These are phyloP conservation scores for Eulithis prunata DNA, from an alignment of 2,888 invertebrate species.

Conservation along the genomic window DNA sequence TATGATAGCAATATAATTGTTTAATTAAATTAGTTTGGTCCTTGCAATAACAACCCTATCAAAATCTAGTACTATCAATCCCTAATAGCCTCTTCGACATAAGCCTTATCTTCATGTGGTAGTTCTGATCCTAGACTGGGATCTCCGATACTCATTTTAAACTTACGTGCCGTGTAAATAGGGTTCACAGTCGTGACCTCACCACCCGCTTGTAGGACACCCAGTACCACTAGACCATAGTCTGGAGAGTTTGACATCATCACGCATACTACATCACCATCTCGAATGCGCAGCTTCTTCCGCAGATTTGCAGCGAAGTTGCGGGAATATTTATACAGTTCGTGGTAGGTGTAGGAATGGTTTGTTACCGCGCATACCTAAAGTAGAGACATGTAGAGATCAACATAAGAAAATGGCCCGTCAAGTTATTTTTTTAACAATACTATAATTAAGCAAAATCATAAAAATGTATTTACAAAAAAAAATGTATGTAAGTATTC, in stretches of 20 bases:
- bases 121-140: too few relatives aligned
- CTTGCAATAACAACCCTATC: too few relatives aligned
- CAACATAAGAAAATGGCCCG: too few relatives aligned
- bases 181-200: conserved; percentile 89
- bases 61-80: too few relatives aligned
- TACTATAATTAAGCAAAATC: too few relatives aligned
- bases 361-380: conserved; percentile 89
- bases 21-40: too few relatives aligned
- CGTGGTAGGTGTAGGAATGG: conserved; percentile 86
- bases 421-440: too few relatives aligned
- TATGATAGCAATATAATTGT: too few relatives aligned
- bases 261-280: conserved; percentile 86
- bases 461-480: too few relatives aligned
- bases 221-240: conserved; percentile 85
- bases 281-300: conserved; percentile 83
- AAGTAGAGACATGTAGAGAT: conserved; percentile 2
- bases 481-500: too few relatives aligned
- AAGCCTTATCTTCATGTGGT: too few relatives aligned
- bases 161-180: conserved; percentile 85
- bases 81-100: too few relatives aligned
- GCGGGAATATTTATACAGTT: conserved; percentile 84
- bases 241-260: conserved; percentile 90
- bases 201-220: conserved; percentile 86
- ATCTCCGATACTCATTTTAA: neutral
- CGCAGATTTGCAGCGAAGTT: conserved; percentile 86